Percentiles rank a stretch among this genome's conserved stretches.
Evolutionary conservation across 2,113 vertebrate species (phyloP).

Genomic region (Eudyptes chrysolophus): DNA sequence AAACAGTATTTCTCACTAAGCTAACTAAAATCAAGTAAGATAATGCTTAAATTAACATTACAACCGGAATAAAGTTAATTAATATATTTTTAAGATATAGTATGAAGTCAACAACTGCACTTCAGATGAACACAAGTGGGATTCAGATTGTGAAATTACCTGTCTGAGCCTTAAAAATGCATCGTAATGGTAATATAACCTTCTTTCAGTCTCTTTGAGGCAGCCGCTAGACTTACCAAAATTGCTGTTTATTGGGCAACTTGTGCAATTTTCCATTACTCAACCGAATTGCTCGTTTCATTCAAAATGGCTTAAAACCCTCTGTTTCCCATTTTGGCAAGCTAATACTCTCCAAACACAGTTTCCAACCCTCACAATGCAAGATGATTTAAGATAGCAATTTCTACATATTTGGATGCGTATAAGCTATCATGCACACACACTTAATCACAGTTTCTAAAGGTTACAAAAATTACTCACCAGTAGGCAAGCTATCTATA

Average conservation of each 20-base stretch:
- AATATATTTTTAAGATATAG: not conserved
- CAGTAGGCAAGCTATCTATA: not conserved
- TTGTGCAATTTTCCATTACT: conserved; percentile 5
- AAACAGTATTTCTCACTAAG: not conserved
- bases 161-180: not conserved
- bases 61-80: not conserved
- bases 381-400: not conserved
- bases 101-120: not conserved
- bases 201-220: not conserved
- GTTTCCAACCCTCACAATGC: not conserved
- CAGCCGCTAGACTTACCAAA: not conserved
- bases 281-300: not conserved
- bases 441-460: not conserved
- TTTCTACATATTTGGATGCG: not conserved
- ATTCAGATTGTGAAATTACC: not conserved
- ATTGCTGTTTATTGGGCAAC: conserved; percentile 1
- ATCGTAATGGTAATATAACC: not conserved
- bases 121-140: not conserved
- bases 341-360: not conserved
- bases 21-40: not conserved
- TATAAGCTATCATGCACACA: not conserved
- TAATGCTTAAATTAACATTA: not conserved
- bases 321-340: not conserved
- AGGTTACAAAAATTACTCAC: not conserved
- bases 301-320: not conserved